A percentile compares a stretch with the other conserved stretches of the same genome.
Conservation (phyloP, 1,140 invertebrate species). For the Ctenoplectra terminalis region DNA sequence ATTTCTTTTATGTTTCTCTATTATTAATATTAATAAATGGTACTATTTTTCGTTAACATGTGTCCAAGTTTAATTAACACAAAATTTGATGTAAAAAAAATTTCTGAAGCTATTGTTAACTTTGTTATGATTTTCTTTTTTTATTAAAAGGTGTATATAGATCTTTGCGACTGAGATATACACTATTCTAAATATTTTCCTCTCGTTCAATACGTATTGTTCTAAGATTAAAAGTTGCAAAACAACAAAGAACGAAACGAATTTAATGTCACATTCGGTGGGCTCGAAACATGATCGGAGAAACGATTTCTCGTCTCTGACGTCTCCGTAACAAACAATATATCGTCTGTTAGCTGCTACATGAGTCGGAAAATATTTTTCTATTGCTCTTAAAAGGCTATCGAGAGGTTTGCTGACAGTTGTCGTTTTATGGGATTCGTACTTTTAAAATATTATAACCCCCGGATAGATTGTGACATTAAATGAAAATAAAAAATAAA, state of each 20-base stretch:
- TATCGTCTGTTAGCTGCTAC: conserved; percentile 18
- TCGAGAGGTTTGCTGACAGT: not conserved
- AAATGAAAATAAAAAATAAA: too few species aligned
- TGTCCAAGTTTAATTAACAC: too few species aligned
- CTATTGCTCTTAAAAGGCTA: not conserved
- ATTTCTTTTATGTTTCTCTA: too few species aligned
- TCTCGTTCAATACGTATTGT: too few species aligned
- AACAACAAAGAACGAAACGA: not conserved
- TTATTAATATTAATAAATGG: too few species aligned
- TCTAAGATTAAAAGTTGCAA: not conserved
- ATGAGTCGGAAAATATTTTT: conserved; percentile 24
- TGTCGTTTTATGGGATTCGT: not conserved
- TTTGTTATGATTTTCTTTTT: too few species aligned
- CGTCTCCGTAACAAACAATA: not conserved
- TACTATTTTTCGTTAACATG: too few species aligned
- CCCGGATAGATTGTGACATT: not conserved
- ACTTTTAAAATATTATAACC: not conserved
- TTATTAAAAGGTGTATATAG: too few species aligned
- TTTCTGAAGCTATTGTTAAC: too few species aligned
- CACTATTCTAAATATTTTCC: too few species aligned
- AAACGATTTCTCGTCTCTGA: conserved; percentile 25
- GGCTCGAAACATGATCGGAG: conserved; percentile 15
- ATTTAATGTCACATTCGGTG: not conserved
- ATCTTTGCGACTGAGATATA: too few species aligned
- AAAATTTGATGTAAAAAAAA: too few species aligned